Percentiles rank a stretch among this genome's conserved stretches.
phyloP scores from a whole-genome alignment of 2,797 vertebrate genomes.

The Rhincodon typus region DNA sequence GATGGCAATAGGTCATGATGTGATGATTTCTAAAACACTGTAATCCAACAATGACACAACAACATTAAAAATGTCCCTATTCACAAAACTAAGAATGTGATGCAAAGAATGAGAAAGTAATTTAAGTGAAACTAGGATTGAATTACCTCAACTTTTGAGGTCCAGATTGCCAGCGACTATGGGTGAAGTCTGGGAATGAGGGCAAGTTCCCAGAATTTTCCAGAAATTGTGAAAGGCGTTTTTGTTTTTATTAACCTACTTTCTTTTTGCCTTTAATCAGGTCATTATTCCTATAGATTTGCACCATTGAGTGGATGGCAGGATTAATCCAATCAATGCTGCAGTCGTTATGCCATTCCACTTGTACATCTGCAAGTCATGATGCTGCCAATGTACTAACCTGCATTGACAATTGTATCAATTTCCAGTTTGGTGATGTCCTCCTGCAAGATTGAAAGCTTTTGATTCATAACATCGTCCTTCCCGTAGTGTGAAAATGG shows the following conservation, averaged over 20 bases:
- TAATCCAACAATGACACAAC: neutral
- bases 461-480: slow-evolving; percentile 62
- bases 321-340: neutral
- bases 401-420: slow-evolving; percentile 77
- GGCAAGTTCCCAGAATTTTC: neutral
- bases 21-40: neutral
- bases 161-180: neutral
- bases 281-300: neutral
- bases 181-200: neutral
- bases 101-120: neutral
- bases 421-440: slow-evolving; percentile 84
- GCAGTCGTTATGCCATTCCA: neutral
- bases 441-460: slow-evolving; percentile 71
- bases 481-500: slow-evolving; percentile 51
- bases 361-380: neutral
- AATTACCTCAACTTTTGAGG: neutral
- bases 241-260: neutral
- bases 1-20: neutral
- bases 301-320: neutral
- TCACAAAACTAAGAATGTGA: neutral
- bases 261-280: neutral
- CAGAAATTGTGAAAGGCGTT: neutral
- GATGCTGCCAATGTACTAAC: slow-evolving; percentile 52
- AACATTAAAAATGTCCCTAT: neutral
- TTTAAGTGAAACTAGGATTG: neutral